Base-by-base conservation (phyloP, 2,797 vertebrate species). In the Lepus oiostolus region DNA sequence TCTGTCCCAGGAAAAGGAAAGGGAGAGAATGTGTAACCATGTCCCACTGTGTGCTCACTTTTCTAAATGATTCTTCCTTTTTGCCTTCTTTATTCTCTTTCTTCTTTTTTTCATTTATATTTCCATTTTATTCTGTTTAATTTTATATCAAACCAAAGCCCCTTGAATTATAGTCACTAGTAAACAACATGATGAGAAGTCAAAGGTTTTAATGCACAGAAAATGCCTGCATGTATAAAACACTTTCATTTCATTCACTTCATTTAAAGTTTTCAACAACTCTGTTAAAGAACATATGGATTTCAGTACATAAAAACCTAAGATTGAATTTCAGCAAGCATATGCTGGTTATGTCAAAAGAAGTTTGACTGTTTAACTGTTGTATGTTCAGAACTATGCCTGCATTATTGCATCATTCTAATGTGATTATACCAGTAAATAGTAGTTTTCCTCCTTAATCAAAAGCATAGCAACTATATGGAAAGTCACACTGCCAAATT, bases 91-190 rank as follows among this genome's bases (percentile, higher is more conserved):
- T 85, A 28, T 47, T 86, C 68, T 68, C 9, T 81, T 76, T 42
- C 22, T 94, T 82, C 4, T 71, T 83, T 32, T 11, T 63, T 68
- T 22, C 14, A 58, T 42, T 82, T 70, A 5, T 22, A 75, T 76
- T 88, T 79, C 22, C 10, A 3, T 60, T 94, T 91, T 74, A 19
- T 38, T 63, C 19, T 63, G 3, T 63, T 72, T 90, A 77, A 28
- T 79, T 47, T 50, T 7, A 72, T 68, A 80, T 85, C 8, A 52
- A 92, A 71, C 16, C 63, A 89, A 90, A 85, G 9, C 7, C 21
- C 47, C 38, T 50, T 85, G 42, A 72, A 83, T 94, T 96, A 68
- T 10, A 72, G 12, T 74, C 70, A 38, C 14, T 32, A 14, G 84
- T 87, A 94, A 75, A 65, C 4, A 74, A 38, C 93, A 75, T 9